Base-by-base conservation (phyloP, 2,797 vertebrate genomes). In the Cyclopterus lumpus region DNA sequence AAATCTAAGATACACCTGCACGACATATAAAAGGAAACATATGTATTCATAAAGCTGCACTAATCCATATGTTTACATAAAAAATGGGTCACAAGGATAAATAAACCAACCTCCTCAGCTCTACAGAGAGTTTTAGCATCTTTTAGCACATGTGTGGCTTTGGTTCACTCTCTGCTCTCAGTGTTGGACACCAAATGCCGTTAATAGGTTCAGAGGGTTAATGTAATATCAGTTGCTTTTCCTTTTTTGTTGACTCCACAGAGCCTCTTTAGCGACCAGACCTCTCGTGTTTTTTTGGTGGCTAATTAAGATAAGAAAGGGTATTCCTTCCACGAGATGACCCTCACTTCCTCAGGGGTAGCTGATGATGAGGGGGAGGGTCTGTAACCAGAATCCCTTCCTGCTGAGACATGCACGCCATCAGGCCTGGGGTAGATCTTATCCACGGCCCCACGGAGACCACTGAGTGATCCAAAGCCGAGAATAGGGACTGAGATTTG, bases 401-500 rank as follows among this genome's bases (percentile, higher is more conserved):
- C 40, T 59, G 65, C 34, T 61, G 24, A 24, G 9, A 30, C 55
- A 34, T 9, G 51, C 63, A 66, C 26, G 55, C 66, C 67, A 69
- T 55, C 62, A 64, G 68, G 64, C 57, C 66, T 57, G 51, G 60
- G 9, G 26, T 70, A 71, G 83, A 90, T 92, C 74, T 80, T 88
- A 92, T 92, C 91, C 71, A 54, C 3, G 2, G 58, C 76, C 48
- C 51, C 42, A 40, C 68, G 67, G 78, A 75, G 74, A 87, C 75
- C 61, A 28, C 38, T 24, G 63, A 80, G 63, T 60, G 71, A 78
- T 74, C 62, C 74, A 22, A 60, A 78, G 73, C 65, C 75, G 30
- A 83, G 71, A 88, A 86, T 51, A 63, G 32, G 69, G 67, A 78
- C 63, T 36, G 30, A 67, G 42, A 81, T 80, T 61, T n/a, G 34